Percentiles rank a stretch among this genome's conserved stretches.
Evolutionary conservation across 2,797 vertebrate genomes (phyloP).

Genomic region (Gallinago stenura): DNA sequence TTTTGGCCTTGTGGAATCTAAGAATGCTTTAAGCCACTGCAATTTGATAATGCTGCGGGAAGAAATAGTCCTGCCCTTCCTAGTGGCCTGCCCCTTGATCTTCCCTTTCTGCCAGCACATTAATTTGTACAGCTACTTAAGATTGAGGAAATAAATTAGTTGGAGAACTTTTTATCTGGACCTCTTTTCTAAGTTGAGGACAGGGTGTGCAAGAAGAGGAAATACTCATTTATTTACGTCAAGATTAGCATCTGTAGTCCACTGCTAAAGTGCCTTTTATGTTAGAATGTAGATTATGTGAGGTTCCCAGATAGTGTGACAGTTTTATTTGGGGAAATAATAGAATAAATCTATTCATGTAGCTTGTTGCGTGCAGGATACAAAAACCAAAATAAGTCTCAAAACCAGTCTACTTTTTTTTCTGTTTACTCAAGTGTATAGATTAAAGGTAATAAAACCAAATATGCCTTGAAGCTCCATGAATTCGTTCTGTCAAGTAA

Average conservation of each 20-base stretch:
- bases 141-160: not conserved
- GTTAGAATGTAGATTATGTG: not conserved
- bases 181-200: not conserved
- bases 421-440: not conserved
- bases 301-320: not conserved
- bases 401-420: not conserved
- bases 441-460: not conserved
- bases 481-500: not conserved
- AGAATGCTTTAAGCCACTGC: not conserved
- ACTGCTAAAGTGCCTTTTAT: not conserved
- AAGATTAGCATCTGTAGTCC: not conserved
- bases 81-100: not conserved
- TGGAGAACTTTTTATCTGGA: not conserved
- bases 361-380: not conserved
- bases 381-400: not conserved
- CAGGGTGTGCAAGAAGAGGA: not conserved
- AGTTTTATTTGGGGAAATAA: not conserved
- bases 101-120: not conserved
- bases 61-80: slow-evolving; percentile 15
- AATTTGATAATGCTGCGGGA: slow-evolving; percentile 17
- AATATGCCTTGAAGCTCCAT: not conserved
- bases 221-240: not conserved
- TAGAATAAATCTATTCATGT: not conserved
- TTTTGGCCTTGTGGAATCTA: not conserved
- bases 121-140: not conserved